Evolutionary conservation across 23 tunicate genomes (phyloP), one percentile per base, ranked within the genome.

Genomic region (Ascidia mentula): DNA sequence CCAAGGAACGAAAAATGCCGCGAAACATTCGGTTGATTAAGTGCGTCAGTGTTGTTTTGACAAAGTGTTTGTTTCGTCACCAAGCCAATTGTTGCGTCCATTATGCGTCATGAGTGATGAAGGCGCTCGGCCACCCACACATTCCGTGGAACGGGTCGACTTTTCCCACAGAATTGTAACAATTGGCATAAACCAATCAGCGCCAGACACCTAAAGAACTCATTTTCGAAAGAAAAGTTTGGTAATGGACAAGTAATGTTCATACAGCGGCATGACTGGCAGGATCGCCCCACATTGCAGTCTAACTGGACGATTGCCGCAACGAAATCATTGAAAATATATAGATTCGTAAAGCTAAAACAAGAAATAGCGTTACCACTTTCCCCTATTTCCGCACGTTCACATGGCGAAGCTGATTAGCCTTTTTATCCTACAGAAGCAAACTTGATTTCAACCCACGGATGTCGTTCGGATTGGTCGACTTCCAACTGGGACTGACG

Each of bases 401-500:
- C n/a, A n/a, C n/a, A n/a, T n/a, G n/a, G n/a, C n/a, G n/a, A n/a
- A n/a, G n/a, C n/a, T n/a, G n/a, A n/a, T n/a, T n/a, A n/a, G n/a
- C n/a, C n/a, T n/a, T 42, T 15, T 15, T 42, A 42, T 42, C 15
- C 15, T 15, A 15, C 53, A 74, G 79, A 17, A 60, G 60, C 31
- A 79, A 79, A 34, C 36, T 40, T 33, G 38, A 40, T 40, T 61
- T 40, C 65, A 71, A 34, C 8, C 85, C 89, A 0, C 77, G 75
- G 8, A 78, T 85, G 82, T 35, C 31, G 32, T 85, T 85, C 71
- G 77, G 69, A 28, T 9, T 6, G 37, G 46, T 28, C 45, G 78
- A 85, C 40, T 85, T 37, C 46, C 40, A 78, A 31, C 42, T 22
- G 22, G 89, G 89, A 7, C 59, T 85, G 72, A 65, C 89, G 37